phyloP scores from a whole-genome alignment of 2,888 invertebrate species.

The Congeria kusceri region DNA sequence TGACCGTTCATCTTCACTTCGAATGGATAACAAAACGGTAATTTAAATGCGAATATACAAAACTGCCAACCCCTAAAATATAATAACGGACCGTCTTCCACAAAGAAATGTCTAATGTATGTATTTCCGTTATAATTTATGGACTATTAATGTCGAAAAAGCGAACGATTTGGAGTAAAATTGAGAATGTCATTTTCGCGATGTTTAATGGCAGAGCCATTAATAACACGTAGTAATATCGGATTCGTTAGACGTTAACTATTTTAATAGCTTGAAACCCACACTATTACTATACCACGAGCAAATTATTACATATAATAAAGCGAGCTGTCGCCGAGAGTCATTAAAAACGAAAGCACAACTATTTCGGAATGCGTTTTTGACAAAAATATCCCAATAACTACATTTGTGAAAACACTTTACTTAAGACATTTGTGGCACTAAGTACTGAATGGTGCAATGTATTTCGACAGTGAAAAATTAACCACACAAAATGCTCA shows the following conservation, averaged over 20 bases:
- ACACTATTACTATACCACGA: neutral
- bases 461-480: no score
- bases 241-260: conserved; percentile 9
- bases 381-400: neutral
- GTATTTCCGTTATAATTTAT: conserved; percentile 58
- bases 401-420: neutral
- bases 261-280: conserved; percentile 17
- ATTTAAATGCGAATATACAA: no score
- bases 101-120: no score
- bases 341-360: neutral
- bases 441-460: conserved; percentile 4
- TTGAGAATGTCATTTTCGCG: conserved; percentile 48
- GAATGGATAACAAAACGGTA: no score
- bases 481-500: neutral
- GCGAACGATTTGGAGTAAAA: conserved; percentile 36
- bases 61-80: no score
- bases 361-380: neutral
- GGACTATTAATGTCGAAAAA: conserved; percentile 45
- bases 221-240: conserved; percentile 28
- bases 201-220: conserved; percentile 31
- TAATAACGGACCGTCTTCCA: no score
- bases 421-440: neutral
- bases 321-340: neutral
- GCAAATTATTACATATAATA: conserved; percentile 9
- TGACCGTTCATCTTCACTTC: no score